Conservation (phyloP, 2,888 invertebrate species). For the Dryocosmus kuriphilus region DNA sequence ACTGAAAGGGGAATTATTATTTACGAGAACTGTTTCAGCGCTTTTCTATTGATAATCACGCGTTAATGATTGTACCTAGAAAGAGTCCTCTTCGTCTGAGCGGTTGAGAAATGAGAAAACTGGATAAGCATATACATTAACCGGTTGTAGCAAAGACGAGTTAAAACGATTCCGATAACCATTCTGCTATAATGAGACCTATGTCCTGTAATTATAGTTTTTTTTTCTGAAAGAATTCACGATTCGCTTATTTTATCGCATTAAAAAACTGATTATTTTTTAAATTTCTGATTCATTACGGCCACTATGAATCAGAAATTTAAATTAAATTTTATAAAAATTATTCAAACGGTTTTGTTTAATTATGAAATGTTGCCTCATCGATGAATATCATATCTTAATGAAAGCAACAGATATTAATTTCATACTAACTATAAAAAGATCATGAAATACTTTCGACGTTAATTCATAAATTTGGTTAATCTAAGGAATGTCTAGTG, state of each 20-base stretch:
- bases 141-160: constrained; percentile 19
- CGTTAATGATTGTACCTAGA: constrained; percentile 29
- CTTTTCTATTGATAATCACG: constrained; percentile 29
- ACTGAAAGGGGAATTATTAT: not conserved
- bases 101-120: not conserved
- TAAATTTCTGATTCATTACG: not conserved
- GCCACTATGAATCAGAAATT: not conserved
- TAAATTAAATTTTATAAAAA: not conserved
- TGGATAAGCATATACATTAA: constrained; percentile 22
- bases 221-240: constrained; percentile 17
- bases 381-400: no score
- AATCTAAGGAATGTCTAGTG: constrained; percentile 5
- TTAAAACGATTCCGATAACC: constrained; percentile 29
- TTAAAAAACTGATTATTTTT: not conserved
- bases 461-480: not conserved
- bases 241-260: not conserved
- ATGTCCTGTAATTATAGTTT: constrained; percentile 5
- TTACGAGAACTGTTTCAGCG: constrained; percentile 22
- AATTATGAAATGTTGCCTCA: no score
- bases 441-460: not conserved
- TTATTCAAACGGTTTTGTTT: not conserved
- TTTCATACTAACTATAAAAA: no score
- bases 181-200: constrained; percentile 29
- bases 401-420: no score
- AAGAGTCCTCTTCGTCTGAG: constrained; percentile 27